Evolutionary conservation across 2,888 invertebrate species (phyloP).

Genomic region (Noctua janthina): DNA sequence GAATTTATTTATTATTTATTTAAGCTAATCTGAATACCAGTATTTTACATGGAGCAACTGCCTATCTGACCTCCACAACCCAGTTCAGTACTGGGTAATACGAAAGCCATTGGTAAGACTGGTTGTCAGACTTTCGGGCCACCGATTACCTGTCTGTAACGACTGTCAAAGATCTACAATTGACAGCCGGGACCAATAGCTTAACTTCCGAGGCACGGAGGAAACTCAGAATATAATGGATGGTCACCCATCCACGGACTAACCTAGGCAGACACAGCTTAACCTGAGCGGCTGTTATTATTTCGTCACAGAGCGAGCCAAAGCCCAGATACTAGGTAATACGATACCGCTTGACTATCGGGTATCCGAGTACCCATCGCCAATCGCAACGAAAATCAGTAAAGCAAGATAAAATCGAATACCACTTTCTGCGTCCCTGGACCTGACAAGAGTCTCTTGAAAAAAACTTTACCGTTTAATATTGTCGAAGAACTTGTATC

Average conservation of each 20-base stretch:
- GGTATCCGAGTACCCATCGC: neutral
- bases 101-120: neutral
- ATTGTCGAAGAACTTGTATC: slow-evolving; percentile 7
- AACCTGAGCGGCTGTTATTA: neutral
- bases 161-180: neutral
- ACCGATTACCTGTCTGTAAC: neutral
- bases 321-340: neutral
- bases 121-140: neutral
- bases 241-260: neutral
- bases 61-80: neutral
- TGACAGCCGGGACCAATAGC: neutral
- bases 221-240: neutral
- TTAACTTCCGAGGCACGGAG: too few species aligned
- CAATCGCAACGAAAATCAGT: slow-evolving; percentile 17
- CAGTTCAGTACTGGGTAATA: neutral
- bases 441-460: slow-evolving; percentile 16
- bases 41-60: neutral
- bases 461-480: slow-evolving; percentile 28
- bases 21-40: neutral
- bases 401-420: slow-evolving; percentile 11
- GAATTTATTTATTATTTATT: too few species aligned
- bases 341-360: neutral
- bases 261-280: neutral
- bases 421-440: slow-evolving; percentile 6
- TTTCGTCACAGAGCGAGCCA: neutral